These are phyloP conservation scores for Galerucella pusilla DNA, from an alignment of 2,888 invertebrate species.

Conservation along the genomic window DNA sequence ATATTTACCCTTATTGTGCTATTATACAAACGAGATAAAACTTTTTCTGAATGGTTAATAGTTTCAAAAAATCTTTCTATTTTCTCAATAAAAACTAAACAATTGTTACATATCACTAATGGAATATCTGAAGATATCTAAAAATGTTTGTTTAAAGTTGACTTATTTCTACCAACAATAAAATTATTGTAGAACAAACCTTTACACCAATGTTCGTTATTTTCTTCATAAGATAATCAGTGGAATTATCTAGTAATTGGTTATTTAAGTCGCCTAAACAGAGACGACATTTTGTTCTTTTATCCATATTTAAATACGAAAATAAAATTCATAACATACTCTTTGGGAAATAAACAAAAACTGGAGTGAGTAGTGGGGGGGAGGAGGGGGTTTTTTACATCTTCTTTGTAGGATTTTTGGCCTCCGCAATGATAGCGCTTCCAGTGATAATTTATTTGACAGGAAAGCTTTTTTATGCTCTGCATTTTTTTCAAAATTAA, in stretches of 20 bases:
- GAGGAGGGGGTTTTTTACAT: too few species aligned
- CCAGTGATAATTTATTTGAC: too few species aligned
- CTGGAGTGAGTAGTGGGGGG: too few species aligned
- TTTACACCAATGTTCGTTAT: constrained; percentile 10
- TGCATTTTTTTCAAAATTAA: too few species aligned
- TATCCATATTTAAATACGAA: constrained; percentile 11
- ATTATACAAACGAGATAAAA: constrained; percentile 34
- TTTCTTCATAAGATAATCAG: neutral
- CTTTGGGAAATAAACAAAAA: too few species aligned
- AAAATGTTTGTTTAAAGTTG: neutral
- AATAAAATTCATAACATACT: neutral
- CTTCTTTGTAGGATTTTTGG: too few species aligned
- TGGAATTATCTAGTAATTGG: neutral
- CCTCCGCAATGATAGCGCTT: too few species aligned
- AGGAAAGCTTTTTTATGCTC: too few species aligned
- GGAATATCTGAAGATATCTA: constrained; percentile 48
- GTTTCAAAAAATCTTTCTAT: constrained; percentile 46
- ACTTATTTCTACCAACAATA: neutral
- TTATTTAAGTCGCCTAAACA: constrained; percentile 13
- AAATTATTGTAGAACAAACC: neutral
- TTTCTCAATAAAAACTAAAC: constrained; percentile 45
- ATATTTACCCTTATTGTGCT: neutral
- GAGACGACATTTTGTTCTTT: constrained; percentile 8
- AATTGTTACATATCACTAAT: constrained; percentile 44
- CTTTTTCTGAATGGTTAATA: constrained; percentile 42